phyloP scores from a whole-genome alignment of 2,113 vertebrate species.

The Tachuris rubrigastra region DNA sequence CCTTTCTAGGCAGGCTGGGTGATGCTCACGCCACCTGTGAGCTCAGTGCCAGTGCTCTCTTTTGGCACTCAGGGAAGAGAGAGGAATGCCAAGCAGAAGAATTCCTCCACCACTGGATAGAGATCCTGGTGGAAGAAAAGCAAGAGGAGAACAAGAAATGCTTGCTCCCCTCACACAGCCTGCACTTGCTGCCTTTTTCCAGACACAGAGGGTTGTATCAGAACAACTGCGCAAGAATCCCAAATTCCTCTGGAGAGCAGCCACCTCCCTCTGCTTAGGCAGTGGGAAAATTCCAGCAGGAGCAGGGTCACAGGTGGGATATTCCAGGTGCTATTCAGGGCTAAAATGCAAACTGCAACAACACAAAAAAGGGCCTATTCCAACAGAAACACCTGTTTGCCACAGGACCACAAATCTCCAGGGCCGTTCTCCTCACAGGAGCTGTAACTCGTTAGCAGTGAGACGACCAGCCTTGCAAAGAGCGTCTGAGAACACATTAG shows the following conservation, averaged over 20 bases:
- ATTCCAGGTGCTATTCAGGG: neutral
- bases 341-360: neutral
- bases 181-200: neutral
- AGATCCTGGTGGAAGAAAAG: neutral
- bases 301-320: neutral
- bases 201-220: neutral
- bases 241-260: neutral
- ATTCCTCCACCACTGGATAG: accelerated
- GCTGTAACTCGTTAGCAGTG: neutral
- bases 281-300: neutral
- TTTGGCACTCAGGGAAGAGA: neutral
- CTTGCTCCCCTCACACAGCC: neutral
- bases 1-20: neutral
- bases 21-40: neutral
- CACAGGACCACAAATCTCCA: neutral
- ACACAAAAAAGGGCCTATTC: neutral
- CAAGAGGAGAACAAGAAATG: neutral
- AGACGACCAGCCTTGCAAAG: neutral
- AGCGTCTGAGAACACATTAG: neutral
- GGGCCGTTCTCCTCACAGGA: neutral
- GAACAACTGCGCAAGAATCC: neutral
- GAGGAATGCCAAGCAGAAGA: neutral
- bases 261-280: neutral
- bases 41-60: neutral
- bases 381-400: neutral